Conservation (phyloP, 30 jellyfish, hydroid and myxozoan genomes). For the Morbakka virulenta region DNA sequence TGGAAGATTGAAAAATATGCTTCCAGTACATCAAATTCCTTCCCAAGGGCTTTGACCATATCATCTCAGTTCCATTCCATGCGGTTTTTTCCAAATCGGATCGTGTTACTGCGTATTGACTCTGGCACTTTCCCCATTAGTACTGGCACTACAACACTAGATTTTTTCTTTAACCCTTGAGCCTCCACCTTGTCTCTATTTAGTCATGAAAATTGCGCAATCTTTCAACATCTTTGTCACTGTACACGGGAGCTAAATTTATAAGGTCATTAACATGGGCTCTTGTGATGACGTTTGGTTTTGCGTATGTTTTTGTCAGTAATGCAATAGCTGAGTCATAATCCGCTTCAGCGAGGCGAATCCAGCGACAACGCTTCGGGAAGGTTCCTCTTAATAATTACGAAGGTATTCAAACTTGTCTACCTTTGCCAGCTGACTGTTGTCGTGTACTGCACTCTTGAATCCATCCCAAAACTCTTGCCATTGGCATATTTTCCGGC, state of each 20-base stretch:
- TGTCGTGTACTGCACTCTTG: not conserved
- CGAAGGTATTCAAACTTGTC: not conserved
- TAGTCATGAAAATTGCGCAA: not conserved
- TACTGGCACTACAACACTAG: not conserved
- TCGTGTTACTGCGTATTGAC: not conserved
- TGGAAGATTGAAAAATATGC: not conserved
- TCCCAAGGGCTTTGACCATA: not conserved
- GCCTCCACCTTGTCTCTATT: not conserved
- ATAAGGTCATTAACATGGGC: not conserved
- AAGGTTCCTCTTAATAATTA: not conserved
- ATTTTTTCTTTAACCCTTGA: not conserved
- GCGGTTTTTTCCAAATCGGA: slow-evolving; percentile 6
- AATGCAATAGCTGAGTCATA: not conserved
- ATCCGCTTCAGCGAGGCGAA: not conserved
- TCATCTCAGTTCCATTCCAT: slow-evolving; percentile 39
- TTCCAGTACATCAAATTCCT: slow-evolving; percentile 4
- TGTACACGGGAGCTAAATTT: not conserved
- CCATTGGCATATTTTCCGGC: not conserved
- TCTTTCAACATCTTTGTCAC: not conserved
- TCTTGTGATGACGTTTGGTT: not conserved
- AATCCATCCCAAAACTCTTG: not conserved
- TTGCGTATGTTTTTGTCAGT: not conserved
- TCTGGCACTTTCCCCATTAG: not conserved
- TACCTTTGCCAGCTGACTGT: not conserved
- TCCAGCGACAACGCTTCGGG: not conserved